Percentiles rank a stretch among this genome's conserved stretches.
Evolutionary conservation across 2,888 invertebrate species (phyloP).

Genomic region (Drosophila paracracens): DNA sequence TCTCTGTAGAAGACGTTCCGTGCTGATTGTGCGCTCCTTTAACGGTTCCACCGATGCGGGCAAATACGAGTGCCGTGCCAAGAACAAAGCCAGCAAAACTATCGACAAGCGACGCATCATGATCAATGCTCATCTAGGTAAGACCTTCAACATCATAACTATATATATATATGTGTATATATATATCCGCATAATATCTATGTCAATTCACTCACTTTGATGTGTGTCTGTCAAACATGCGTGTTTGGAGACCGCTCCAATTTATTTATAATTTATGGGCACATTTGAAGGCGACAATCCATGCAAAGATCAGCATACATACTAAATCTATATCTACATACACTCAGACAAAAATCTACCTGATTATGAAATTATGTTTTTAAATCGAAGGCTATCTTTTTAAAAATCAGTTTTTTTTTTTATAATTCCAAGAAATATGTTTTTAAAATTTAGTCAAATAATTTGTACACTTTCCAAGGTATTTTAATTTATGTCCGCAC

Average conservation of each 20-base stretch:
- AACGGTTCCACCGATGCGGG: slow-evolving; percentile 91
- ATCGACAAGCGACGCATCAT: slow-evolving; percentile 83
- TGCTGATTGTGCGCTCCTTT: slow-evolving; percentile 91
- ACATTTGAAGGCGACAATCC: slow-evolving; percentile 61
- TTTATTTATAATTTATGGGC: slow-evolving; percentile 77
- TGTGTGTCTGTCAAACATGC: slow-evolving; percentile 44
- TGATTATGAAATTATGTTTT: not conserved
- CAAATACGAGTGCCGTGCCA: slow-evolving; percentile 93
- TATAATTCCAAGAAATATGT: not conserved
- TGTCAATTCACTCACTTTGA: slow-evolving; percentile 32
- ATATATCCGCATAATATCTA: not conserved
- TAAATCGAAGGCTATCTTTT: not conserved
- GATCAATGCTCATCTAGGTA: slow-evolving; percentile 84
- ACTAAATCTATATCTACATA: slow-evolving; percentile 5
- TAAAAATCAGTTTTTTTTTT: not conserved
- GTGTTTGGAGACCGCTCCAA: slow-evolving; percentile 67
- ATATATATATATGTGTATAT: not conserved
- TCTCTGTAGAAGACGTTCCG: slow-evolving; percentile 91
- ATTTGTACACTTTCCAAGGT: not conserved
- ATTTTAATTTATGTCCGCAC: not conserved
- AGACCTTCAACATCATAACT: slow-evolving; percentile 42
- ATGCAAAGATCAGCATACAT: slow-evolving; percentile 26
- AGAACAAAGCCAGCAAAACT: slow-evolving; percentile 85
- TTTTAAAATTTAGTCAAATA: not conserved
- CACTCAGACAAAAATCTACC: not conserved